Conservation (phyloP, 2,797 vertebrate species). For the Tympanoctomys barrerae region DNA sequence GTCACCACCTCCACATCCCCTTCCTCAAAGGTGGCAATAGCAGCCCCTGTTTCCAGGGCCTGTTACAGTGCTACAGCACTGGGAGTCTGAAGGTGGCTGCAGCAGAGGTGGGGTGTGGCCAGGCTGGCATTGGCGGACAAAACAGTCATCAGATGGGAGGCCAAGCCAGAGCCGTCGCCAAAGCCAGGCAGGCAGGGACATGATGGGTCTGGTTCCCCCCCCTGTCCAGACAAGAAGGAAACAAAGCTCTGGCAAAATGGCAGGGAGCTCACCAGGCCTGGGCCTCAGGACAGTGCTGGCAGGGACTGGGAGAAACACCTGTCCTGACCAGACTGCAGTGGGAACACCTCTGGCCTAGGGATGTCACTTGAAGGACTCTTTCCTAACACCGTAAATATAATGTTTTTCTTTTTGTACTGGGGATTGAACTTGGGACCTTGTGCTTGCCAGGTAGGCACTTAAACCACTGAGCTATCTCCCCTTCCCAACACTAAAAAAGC, state of each 20-base stretch:
- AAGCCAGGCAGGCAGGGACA: conserved; percentile 73
- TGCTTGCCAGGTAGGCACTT: no score
- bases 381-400: background rate
- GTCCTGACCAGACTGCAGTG: background rate
- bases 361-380: background rate
- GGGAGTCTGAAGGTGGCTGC: background rate
- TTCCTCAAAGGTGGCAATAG: background rate
- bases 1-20: accelerated
- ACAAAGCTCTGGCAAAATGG: conserved; percentile 30
- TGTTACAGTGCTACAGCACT: background rate
- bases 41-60: background rate
- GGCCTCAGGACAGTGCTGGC: background rate
- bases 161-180: background rate
- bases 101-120: background rate
- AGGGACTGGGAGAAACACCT: background rate
- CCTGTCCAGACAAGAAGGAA: conserved; percentile 66
- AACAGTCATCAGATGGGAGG: background rate
- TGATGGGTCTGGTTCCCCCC: conserved; percentile 56
- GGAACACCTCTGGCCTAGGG: background rate
- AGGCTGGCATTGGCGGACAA: background rate
- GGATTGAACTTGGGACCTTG: no score
- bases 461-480: no score
- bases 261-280: background rate
- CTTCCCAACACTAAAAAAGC: background rate
- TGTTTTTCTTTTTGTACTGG: no score